These are phyloP conservation scores for Acanthosoma haemorrhoidale DNA, from an alignment of 2,888 invertebrate species.

Conservation along the genomic window DNA sequence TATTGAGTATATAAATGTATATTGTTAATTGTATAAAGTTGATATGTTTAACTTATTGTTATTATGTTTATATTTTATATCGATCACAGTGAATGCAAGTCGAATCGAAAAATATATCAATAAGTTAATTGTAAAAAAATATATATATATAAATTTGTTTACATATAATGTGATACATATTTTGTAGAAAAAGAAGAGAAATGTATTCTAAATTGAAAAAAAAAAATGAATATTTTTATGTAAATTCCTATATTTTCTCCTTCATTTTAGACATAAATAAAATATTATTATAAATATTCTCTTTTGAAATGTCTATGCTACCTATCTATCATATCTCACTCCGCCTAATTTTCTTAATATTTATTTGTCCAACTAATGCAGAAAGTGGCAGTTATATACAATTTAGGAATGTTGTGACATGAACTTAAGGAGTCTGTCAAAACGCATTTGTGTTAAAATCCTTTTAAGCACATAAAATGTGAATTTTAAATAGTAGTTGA, in stretches of 20 bases:
- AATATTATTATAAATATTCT: background rate
- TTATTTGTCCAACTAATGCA: no score
- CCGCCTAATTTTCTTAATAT: no score
- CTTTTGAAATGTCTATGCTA: no score
- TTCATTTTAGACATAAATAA: slow-evolving; percentile 11
- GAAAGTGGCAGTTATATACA: no score
- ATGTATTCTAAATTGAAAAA: background rate
- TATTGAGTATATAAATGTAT: slow-evolving; percentile 19
- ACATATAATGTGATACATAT: slow-evolving; percentile 26
- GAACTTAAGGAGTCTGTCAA: no score
- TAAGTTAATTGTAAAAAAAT: slow-evolving; percentile 16
- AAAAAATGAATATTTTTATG: slow-evolving; percentile 29
- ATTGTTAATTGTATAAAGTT: slow-evolving; percentile 17
- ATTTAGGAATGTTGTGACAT: no score
- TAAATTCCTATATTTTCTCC: slow-evolving; percentile 30
- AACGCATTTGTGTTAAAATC: no score
- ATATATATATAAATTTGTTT: slow-evolving; percentile 24
- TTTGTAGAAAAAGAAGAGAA: slow-evolving; percentile 20
- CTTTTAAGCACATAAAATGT: no score
- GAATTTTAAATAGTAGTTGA: no score
- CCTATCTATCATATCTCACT: no score
- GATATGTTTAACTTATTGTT: slow-evolving; percentile 19
- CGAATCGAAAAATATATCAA: slow-evolving; percentile 21
- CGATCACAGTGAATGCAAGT: background rate
- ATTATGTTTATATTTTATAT: slow-evolving; percentile 16